Evolutionary conservation across 1,140 invertebrate species (phyloP), one percentile per base, ranked within the genome.

Genomic region (Vanessa atalanta): DNA sequence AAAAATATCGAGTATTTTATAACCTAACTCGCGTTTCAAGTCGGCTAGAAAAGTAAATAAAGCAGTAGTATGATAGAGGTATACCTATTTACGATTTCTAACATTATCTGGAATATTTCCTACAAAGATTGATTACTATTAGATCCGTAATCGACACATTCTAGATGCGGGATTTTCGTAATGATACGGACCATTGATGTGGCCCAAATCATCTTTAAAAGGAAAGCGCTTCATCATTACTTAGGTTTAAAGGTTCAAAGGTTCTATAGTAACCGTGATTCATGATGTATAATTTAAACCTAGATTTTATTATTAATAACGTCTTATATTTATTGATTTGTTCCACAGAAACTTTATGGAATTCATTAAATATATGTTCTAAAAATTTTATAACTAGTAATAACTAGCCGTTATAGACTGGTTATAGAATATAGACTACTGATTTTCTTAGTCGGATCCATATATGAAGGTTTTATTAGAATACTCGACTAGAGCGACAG

Each of bases 141-240:
- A 71, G 72, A 82, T 80, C 78, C 75, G 61, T 61, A 73, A 65
- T 76, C 73, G 81, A 82, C 80, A 83, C 69, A 67, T 80, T 70
- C 61, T 77, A 71, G 75, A 79, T 79, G 72, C 80, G 65, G 72
- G 76, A 31, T 75, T 72, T 61, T 78, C 73, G 72, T 84, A 82
- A 83, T 83, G 81, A 84, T 82, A 79, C 78, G 81, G 81, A 80
- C 73, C 78, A 82, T 75, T 85, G 83, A 78, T 76, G 76, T 81
- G 79, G 75, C 78, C 70, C 72, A 65, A 76, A 78, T 57, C 74
- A 80, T 79, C 71, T 80, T 82, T 70, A 70, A 66, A 72, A 77
- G 76, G 78, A 80, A 78, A 77, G 73, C 51, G 78, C 76, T 69
- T 68, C 64, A 57, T 82, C 81, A 85, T 78, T 80, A 82, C 77